Evolutionary conservation across 2,113 vertebrate genomes (phyloP), one percentile per base, ranked within the genome.

Genomic region (Conger conger): DNA sequence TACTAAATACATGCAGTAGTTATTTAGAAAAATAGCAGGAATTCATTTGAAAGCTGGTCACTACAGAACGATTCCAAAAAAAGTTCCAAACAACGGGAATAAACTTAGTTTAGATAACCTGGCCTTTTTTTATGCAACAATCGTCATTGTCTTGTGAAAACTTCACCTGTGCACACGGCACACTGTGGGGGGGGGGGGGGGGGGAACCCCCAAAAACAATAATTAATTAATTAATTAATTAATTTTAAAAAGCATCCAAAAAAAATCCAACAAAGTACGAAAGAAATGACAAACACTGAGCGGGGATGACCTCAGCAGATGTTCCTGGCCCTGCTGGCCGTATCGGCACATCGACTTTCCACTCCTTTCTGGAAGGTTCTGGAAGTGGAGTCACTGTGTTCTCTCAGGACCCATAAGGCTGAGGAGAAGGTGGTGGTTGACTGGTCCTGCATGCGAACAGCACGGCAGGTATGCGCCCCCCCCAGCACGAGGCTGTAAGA

Each of bases 261-360:
- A 68, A 57, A 57, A 68, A 68, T n/a, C 27, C 60, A 68, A 68
- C 60, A 68, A 68, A n/a, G 23, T 68, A n/a, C n/a, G 20, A 63
- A 73, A 73, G 1, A 73, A 73, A 68, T 68, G 83, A 87, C 82
- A 77, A 40, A 33, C 82, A 83, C 57, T 86, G 53, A 30, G 86
- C 42, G 82, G 83, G 83, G 91, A 93, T 83, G 87, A 89, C 80
- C 88, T 90, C 90, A 92, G 88, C 91, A 94, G 92, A 92, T 92
- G 91, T 81, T 88, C 76, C 37, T 77, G 73, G 27, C 88, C 88
- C 90, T 85, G 86, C 86, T 88, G 89, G 38, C 82, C n/a, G 50
- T 73, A 42, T 54, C 82, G 20, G 68, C 17, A 33, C 33, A 68
- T 45, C 42, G 7, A 30, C 4, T 53, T 38, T 40, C 82, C 68